Conservation (phyloP, 1,140 invertebrate species). For the Apis mellifera region Amel_HAv3.1 CM009932.2:3956501-3957000, state of each 20-base stretch:
- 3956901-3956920: slow-evolving; percentile 71
- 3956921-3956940: slow-evolving; percentile 55
- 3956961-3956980: slow-evolving; percentile 43
- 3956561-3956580: neutral
- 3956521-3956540: neutral
- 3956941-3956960: slow-evolving; percentile 68
- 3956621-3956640: slow-evolving; percentile 70
- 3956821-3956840: slow-evolving; percentile 27
- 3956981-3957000: slow-evolving; percentile 7
- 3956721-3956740: slow-evolving; percentile 73
- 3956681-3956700: slow-evolving; percentile 73
- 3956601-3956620: slow-evolving; percentile 61
- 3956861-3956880: slow-evolving; percentile 63
- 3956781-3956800: slow-evolving; percentile 61
- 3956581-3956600: neutral
- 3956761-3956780: slow-evolving; percentile 75
- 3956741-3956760: slow-evolving; percentile 70
- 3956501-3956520: neutral
- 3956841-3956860: slow-evolving; percentile 58
- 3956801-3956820: slow-evolving; percentile 66
- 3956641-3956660: slow-evolving; percentile 67
- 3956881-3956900: slow-evolving; percentile 60
- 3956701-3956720: slow-evolving; percentile 39
- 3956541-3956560: neutral
- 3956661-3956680: slow-evolving; percentile 74